These are phyloP conservation scores for Pachycephala philippinensis DNA, from an alignment of 2,113 vertebrate genomes.

Conservation along the genomic window DNA sequence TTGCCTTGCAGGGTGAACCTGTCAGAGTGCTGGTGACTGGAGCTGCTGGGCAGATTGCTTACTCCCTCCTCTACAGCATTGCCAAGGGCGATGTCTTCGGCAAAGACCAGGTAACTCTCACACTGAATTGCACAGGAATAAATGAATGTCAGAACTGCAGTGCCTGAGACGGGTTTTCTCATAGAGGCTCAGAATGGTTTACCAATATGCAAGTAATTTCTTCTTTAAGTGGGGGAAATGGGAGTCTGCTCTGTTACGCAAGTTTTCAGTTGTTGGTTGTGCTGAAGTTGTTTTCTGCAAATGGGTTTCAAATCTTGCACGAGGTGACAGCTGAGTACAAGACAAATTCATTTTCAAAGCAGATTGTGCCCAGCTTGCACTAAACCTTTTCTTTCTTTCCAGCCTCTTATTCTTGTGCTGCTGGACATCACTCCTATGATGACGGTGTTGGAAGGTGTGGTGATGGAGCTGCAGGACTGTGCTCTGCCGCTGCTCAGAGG, in stretches of 20 bases:
- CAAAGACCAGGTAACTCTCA: conserved; percentile 88
- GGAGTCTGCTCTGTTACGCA: neutral
- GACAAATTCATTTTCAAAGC: neutral
- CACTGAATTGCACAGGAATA: accelerated
- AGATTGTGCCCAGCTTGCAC: neutral
- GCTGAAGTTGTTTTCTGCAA: neutral
- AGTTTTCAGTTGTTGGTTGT: neutral
- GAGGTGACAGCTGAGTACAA: neutral
- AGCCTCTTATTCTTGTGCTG: conserved; percentile 87
- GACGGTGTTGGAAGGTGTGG: conserved; percentile 89
- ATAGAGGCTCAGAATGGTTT: neutral
- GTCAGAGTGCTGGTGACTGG: conserved; percentile 93
- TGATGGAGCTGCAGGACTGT: conserved; percentile 98
- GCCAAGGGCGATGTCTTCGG: conserved; percentile 97
- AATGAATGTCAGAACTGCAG: neutral
- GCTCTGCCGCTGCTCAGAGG: conserved; percentile 90
- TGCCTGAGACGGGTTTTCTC: neutral
- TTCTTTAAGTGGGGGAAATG: neutral
- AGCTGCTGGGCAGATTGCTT: conserved; percentile 95
- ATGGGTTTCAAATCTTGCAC: neutral
- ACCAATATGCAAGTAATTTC: neutral
- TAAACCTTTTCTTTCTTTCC: conserved; percentile 5
- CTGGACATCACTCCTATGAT: conserved; percentile 95
- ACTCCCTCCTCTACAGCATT: conserved; percentile 91
- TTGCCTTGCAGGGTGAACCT: conserved; percentile 81